phyloP scores from a whole-genome alignment of 2,113 vertebrate genomes.

The Meriones unguiculatus region DNA sequence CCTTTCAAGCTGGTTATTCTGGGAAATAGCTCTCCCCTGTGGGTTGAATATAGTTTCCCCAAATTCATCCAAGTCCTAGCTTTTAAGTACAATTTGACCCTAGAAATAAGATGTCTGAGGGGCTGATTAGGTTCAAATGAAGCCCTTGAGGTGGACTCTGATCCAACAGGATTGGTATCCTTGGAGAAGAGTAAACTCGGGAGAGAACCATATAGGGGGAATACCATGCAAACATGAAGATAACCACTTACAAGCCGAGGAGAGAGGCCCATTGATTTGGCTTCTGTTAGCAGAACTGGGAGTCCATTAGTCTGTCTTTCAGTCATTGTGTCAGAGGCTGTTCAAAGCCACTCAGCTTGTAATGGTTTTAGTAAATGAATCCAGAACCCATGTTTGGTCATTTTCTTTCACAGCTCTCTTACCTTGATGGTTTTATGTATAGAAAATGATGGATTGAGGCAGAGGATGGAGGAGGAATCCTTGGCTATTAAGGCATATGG shows the following conservation, averaged over 20 bases:
- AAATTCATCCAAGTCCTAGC: background rate
- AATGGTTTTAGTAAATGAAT: background rate
- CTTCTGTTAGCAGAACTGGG: background rate
- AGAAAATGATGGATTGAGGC: background rate
- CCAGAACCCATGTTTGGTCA: background rate
- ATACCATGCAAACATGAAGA: background rate
- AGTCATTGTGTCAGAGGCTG: background rate
- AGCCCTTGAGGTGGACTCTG: background rate
- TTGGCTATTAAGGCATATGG: background rate
- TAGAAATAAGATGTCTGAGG: background rate
- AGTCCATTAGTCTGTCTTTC: background rate
- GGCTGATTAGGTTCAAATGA: constrained; percentile 9
- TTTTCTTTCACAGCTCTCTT: background rate
- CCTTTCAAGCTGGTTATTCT: constrained; percentile 6
- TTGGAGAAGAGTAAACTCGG: constrained; percentile 26
- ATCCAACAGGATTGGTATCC: background rate
- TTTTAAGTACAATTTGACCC: background rate
- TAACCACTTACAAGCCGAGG: background rate
- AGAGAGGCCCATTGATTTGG: background rate
- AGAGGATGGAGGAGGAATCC: background rate
- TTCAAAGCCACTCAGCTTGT: background rate
- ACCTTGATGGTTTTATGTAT: background rate
- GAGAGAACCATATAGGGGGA: background rate
- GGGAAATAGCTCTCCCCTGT: background rate
- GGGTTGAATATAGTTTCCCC: background rate